A percentile compares a stretch with the other conserved stretches of the same genome.
These are phyloP conservation scores for Priocnemis perturbator DNA, from an alignment of 2,888 invertebrate species.

Conservation along the genomic window DNA sequence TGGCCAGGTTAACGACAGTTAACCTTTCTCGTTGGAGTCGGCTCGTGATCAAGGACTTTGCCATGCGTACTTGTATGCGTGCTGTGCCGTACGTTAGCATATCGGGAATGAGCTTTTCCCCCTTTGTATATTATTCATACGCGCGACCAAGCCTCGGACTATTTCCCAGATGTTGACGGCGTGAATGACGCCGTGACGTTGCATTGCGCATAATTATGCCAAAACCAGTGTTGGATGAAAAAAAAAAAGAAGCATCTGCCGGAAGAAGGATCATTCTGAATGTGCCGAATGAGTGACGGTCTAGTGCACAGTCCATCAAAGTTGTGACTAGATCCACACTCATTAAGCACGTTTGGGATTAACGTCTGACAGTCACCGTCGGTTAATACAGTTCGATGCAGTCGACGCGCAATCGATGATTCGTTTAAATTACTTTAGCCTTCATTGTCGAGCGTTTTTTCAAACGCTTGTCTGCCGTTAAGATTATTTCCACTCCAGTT, in stretches of 20 bases:
- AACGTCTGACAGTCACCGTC: constrained; percentile 35
- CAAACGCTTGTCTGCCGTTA: too few species aligned
- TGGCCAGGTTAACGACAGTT: constrained; percentile 67
- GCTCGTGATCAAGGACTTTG: constrained; percentile 11
- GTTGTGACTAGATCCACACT: constrained; percentile 93
- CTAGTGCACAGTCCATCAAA: constrained; percentile 80
- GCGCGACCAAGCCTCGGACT: neutral
- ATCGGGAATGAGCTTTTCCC: too few species aligned
- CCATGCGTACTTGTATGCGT: neutral
- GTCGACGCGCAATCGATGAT: too few species aligned
- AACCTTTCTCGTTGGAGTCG: constrained; percentile 52
- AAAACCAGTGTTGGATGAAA: constrained; percentile 17
- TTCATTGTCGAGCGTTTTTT: neutral
- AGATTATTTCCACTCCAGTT: too few species aligned
- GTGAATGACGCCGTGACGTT: neutral
- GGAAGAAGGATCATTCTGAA: constrained; percentile 39
- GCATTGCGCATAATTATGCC: too few species aligned
- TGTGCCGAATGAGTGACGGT: constrained; percentile 84
- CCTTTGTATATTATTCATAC: constrained; percentile 2
- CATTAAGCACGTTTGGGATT: constrained; percentile 80
- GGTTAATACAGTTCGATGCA: constrained; percentile 41
- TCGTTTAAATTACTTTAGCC: neutral
- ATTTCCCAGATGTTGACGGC: neutral
- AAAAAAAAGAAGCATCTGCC: constrained; percentile 30
- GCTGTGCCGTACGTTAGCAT: neutral